Percentiles rank a stretch among this genome's conserved stretches.
phyloP scores from a whole-genome alignment of 2,113 vertebrate species.

The Heterotilapia buettikoferi region DNA sequence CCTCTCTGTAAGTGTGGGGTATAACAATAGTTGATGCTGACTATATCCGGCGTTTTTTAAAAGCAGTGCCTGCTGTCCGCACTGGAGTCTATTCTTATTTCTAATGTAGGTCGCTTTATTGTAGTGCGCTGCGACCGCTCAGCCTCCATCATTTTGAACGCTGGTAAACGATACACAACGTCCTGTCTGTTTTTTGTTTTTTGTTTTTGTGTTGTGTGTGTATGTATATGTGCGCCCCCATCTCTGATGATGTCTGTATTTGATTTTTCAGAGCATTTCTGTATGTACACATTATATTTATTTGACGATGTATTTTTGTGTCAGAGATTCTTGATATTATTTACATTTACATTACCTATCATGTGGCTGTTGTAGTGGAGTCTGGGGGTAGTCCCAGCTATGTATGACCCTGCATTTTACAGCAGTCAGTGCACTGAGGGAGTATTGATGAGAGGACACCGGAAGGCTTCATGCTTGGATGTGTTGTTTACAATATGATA shows the following conservation, averaged over 20 bases:
- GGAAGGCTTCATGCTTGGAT: slow-evolving; percentile 9
- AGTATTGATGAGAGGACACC: slow-evolving; percentile 42
- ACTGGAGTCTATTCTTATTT: neutral
- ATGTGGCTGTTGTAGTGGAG: neutral
- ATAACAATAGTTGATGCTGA: neutral
- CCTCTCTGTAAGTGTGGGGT: neutral
- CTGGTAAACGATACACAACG: neutral
- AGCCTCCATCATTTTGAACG: slow-evolving; percentile 35
- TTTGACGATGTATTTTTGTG: neutral
- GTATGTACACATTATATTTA: neutral
- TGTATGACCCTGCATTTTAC: slow-evolving; percentile 22
- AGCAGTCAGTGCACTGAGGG: neutral
- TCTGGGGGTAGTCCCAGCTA: slow-evolving; percentile 10
- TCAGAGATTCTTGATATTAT: neutral
- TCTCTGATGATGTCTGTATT: neutral
- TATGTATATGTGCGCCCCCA: neutral
- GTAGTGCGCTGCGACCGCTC: neutral
- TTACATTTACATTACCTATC: neutral
- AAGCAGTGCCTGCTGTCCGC: neutral
- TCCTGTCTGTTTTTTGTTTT: neutral
- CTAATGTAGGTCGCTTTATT: slow-evolving; percentile 51
- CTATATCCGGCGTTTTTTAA: neutral
- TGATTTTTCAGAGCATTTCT: neutral
- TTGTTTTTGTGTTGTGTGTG: neutral
- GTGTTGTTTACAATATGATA: slow-evolving; percentile 25